Conservation (phyloP, 2,113 vertebrate genomes). For the Hiodon alosoides region DNA sequence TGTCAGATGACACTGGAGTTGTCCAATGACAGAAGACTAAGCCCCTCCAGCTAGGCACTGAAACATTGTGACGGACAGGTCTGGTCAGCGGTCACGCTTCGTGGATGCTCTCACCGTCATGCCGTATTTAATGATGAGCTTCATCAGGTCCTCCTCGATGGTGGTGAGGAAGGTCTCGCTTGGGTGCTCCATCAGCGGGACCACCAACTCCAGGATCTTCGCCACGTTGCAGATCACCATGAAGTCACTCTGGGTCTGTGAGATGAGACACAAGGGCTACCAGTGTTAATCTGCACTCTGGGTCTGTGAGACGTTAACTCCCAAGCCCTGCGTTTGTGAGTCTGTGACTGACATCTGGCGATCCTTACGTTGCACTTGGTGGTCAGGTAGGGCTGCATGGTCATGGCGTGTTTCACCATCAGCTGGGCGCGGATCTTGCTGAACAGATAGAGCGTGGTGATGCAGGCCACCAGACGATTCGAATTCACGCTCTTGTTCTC, state of each 20-base stretch:
- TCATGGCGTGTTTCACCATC: slow-evolving; percentile 98
- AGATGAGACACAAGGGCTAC: background rate
- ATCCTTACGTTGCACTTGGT: slow-evolving; percentile 97
- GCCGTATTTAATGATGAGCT: slow-evolving; percentile 97
- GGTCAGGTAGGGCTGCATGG: slow-evolving; percentile 97
- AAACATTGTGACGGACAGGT: background rate
- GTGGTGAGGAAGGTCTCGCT: slow-evolving; percentile 96
- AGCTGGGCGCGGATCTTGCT: slow-evolving; percentile 97
- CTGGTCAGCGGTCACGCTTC: too few relatives aligned
- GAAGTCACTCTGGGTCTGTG: slow-evolving; percentile 93
- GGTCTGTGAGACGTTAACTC: slow-evolving; percentile 57
- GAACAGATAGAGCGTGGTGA: slow-evolving; percentile 96
- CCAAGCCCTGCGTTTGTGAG: background rate
- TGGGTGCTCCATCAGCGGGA: slow-evolving; percentile 95
- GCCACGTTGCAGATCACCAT: slow-evolving; percentile 99
- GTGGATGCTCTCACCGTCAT: slow-evolving; percentile 77
- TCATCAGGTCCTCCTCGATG: slow-evolving; percentile 98
- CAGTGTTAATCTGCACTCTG: slow-evolving; percentile 65
- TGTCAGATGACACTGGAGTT: background rate
- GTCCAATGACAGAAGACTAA: too few relatives aligned
- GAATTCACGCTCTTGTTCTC: slow-evolving; percentile 93
- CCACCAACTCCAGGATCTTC: slow-evolving; percentile 93
- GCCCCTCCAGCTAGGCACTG: background rate
- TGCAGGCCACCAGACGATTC: slow-evolving; percentile 86
- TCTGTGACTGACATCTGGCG: background rate